Evolutionary conservation across 2,888 invertebrate genomes (phyloP).

Genomic region (Scrobipalpa atriplicella): DNA sequence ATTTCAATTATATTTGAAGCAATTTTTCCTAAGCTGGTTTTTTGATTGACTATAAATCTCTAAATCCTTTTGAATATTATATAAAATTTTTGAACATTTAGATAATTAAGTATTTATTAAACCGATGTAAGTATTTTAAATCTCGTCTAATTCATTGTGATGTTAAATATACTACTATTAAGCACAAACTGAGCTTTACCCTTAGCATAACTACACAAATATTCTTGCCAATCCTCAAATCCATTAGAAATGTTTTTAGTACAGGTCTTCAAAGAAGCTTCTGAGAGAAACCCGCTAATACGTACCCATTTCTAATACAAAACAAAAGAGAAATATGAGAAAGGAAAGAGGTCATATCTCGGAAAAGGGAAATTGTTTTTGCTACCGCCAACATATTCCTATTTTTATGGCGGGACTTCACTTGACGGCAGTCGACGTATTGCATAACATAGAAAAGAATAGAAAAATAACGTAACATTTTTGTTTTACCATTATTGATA

Average conservation of each 20-base stretch:
- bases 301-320: constrained; percentile 28
- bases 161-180: no score
- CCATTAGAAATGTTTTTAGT: background rate
- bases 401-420: constrained; percentile 27
- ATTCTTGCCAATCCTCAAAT: background rate
- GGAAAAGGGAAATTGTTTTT: constrained; percentile 54
- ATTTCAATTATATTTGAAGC: no score
- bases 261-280: background rate
- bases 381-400: constrained; percentile 40
- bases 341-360: constrained; percentile 52
- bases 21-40: no score
- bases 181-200: no score
- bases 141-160: no score
- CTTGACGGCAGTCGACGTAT: constrained; percentile 6
- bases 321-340: constrained; percentile 34
- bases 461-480: background rate
- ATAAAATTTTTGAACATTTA: no score
- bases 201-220: no score
- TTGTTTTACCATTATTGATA: background rate
- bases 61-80: no score
- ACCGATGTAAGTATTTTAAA: no score
- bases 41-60: no score
- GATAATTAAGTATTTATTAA: no score
- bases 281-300: constrained; percentile 1
- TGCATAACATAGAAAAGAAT: background rate